Evolutionary conservation across 2,888 invertebrate genomes (phyloP).

Genomic region (Drosophila dives): DNA sequence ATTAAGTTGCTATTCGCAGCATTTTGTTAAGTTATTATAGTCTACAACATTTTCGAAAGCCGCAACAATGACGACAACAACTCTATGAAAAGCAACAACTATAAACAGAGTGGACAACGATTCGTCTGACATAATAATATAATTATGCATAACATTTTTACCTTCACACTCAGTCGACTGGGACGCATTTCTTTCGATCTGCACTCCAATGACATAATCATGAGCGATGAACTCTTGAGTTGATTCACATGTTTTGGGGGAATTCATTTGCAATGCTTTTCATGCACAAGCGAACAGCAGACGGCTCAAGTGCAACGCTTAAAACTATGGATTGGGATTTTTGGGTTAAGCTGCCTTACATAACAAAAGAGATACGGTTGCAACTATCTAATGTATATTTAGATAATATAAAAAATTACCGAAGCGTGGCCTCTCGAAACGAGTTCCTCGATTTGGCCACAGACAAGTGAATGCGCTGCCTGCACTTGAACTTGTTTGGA

Average conservation of each 20-base stretch:
- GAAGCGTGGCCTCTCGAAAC: conserved; percentile 60
- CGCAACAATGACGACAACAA: conserved; percentile 30
- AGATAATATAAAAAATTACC: conserved; percentile 51
- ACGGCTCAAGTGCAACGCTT: conserved; percentile 53
- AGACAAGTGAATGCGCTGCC: conserved; percentile 46
- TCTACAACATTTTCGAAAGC: conserved; percentile 66
- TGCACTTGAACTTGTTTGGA: conserved; percentile 78
- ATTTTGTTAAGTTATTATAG: conserved; percentile 32
- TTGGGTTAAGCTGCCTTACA: conserved; percentile 58
- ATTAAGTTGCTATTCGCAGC: conserved; percentile 25
- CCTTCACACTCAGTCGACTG: conserved; percentile 60
- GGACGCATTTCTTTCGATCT: conserved; percentile 45
- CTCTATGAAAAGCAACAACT: conserved; percentile 11
- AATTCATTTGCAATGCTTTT: conserved; percentile 18
- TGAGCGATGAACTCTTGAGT: conserved; percentile 38
- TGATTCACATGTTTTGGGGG: background rate
- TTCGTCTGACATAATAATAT: conserved; percentile 72
- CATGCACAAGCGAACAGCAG: conserved; percentile 35
- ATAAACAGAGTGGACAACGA: conserved; percentile 19
- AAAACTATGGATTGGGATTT: conserved; percentile 60
- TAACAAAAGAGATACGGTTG: conserved; percentile 37
- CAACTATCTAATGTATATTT: conserved; percentile 36
- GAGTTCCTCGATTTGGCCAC: conserved; percentile 45
- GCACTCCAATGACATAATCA: conserved; percentile 63
- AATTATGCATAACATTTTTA: conserved; percentile 69